A percentile compares a stretch with the other conserved stretches of the same genome.
Evolutionary conservation across 2,797 vertebrate species (phyloP).

Genomic region (Melopsittacus undulatus): DNA sequence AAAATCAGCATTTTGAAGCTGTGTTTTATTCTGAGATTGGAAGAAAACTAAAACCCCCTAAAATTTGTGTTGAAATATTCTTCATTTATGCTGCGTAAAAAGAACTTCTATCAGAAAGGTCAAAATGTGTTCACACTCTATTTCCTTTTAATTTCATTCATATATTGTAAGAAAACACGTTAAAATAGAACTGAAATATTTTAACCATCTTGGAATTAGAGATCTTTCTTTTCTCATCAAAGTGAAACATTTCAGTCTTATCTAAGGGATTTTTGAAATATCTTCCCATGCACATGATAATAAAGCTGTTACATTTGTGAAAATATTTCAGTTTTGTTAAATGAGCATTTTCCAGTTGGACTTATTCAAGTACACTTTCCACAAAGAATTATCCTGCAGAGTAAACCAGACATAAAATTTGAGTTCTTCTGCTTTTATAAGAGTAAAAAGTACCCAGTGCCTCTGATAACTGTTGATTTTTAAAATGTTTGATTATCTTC

Average conservation of each 20-base stretch:
- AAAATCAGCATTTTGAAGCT: not conserved
- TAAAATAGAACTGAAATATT: conserved; percentile 1
- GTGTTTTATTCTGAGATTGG: not conserved
- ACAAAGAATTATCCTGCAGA: not conserved
- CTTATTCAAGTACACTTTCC: not conserved
- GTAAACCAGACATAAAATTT: not conserved
- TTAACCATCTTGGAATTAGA: not conserved
- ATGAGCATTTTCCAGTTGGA: not conserved
- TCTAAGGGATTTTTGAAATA: not conserved
- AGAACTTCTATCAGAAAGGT: not conserved
- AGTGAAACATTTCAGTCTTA: not conserved
- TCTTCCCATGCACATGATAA: not conserved
- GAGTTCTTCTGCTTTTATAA: not conserved
- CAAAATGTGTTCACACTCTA: not conserved
- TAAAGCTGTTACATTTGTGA: not conserved
- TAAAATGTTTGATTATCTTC: not conserved
- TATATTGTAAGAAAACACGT: not conserved
- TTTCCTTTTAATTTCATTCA: conserved; percentile 27
- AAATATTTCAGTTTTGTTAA: not conserved
- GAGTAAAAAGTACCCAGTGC: not conserved
- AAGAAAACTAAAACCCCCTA: not conserved
- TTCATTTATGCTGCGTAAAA: not conserved
- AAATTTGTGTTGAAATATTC: not conserved
- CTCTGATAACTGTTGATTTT: not conserved
- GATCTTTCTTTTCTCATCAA: not conserved